phyloP scores from a whole-genome alignment of 2,113 vertebrate genomes.

The Naja naja region DNA sequence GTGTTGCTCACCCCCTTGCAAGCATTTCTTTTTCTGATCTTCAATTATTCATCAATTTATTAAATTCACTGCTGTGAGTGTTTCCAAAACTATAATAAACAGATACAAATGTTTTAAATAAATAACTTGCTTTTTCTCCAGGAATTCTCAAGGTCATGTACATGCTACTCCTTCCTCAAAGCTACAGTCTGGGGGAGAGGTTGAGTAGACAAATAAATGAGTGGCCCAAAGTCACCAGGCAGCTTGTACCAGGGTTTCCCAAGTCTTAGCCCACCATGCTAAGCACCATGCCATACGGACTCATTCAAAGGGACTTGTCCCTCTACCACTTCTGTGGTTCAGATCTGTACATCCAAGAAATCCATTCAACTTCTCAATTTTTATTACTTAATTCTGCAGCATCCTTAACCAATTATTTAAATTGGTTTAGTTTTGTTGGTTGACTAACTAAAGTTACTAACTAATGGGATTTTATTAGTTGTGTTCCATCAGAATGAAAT shows the following conservation, averaged over 20 bases:
- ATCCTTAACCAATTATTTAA: background rate
- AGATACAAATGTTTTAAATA: background rate
- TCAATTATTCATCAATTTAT: background rate
- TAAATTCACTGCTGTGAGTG: background rate
- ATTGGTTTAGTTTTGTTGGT: background rate
- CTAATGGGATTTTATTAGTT: background rate
- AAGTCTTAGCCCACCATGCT: background rate
- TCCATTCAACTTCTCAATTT: background rate
- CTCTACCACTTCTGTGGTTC: background rate
- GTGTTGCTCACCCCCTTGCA: background rate
- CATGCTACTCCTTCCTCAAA: background rate
- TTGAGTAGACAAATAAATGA: background rate
- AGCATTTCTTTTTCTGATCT: background rate
- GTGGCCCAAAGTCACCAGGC: background rate
- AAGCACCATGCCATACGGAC: background rate
- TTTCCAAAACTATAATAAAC: background rate
- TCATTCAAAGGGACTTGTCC: background rate
- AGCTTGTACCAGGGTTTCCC: background rate
- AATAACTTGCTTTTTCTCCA: background rate
- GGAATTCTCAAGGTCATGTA: background rate
- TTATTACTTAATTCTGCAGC: background rate
- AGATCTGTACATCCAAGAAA: background rate
- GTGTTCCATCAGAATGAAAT: background rate
- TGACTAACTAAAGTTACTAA: background rate
- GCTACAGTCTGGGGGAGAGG: background rate